These are phyloP conservation scores for Callionymus lyra DNA, from an alignment of 2,113 vertebrate species.

Conservation along the genomic window DNA sequence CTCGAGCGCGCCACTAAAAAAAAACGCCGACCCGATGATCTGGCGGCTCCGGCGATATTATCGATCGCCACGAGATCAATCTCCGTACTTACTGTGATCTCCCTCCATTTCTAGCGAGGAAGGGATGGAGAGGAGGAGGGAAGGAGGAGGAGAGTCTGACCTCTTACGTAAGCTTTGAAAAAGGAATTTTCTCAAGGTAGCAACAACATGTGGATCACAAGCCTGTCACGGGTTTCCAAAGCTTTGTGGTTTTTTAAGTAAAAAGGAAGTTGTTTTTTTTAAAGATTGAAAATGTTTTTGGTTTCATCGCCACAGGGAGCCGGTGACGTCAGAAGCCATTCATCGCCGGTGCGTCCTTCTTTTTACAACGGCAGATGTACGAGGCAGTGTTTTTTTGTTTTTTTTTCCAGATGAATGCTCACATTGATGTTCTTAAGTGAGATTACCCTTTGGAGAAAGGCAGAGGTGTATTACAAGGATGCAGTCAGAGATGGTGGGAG, in stretches of 20 bases:
- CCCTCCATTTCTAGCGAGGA: conserved; percentile 21
- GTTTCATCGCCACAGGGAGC: conserved; percentile 44
- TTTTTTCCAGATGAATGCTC: conserved; percentile 55
- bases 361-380: conserved; percentile 39
- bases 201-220: conserved; percentile 20
- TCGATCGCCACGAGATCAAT: conserved; percentile 48
- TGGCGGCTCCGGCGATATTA: conserved; percentile 25
- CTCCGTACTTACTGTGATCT: conserved; percentile 19
- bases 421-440: conserved; percentile 53
- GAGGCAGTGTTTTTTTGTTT: conserved; percentile 54
- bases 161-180: conserved; percentile 35
- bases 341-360: conserved; percentile 43
- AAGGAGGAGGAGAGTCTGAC: conserved; percentile 30
- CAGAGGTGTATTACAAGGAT: conserved; percentile 58
- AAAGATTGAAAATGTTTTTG: conserved; percentile 43
- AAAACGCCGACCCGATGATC: conserved; percentile 33
- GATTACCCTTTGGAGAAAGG: conserved; percentile 56
- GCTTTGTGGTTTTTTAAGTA: conserved; percentile 25
- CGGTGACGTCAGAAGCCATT: conserved; percentile 54
- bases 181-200: conserved; percentile 29
- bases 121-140: conserved; percentile 13
- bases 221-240: conserved; percentile 7
- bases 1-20: conserved; percentile 41
- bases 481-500: conserved; percentile 41
- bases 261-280: conserved; percentile 32